Evolutionary conservation across 1,140 invertebrate genomes (phyloP), one percentile per base, ranked within the genome.

Genomic region (Rhynchophorus ferrugineus): DNA sequence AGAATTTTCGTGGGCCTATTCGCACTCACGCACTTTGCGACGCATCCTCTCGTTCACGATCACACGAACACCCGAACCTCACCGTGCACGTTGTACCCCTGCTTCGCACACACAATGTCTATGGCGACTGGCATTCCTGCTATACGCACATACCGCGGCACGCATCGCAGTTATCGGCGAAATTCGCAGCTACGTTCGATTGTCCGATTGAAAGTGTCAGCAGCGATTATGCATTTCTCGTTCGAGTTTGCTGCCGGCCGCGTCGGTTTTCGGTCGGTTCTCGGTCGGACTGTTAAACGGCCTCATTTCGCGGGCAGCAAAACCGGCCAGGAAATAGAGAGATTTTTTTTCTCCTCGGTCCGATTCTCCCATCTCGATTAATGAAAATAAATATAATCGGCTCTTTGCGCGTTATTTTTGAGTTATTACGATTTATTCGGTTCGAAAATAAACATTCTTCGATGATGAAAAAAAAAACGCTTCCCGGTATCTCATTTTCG

Each of bases 181-280:
- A 52, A 53, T 57, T 57, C 49, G 55, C 54, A 47, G 51, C 51
- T 14, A 17, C 35, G 46, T 49, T 56, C 54, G 54, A 56, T 51
- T 51, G 54, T 51, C 35, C 35, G 41, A 49, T 55, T 34, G 21
- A 24, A 55, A 55, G 46, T 49, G 53, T 35, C 45, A 46, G 36
- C 35, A 24, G 39, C 29, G 41, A 39, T 34, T 51, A 51, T 51
- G 49, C 49, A 51, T 44, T 51, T 49, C 36, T 47, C 22, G 9
- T 20, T 37, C 37, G 17, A 8, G 34, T 17, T 42, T 17, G n/a
- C 7, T 16, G 14, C 14, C 8, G 20, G 24, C 24, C 24, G 44
- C 21, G 1, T n/a, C 16, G 44, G 21, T 7, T 45, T 34, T 8
- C 43, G 43, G n/a, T n/a, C n/a, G n/a, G n/a, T n/a, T n/a, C n/a